Percentiles rank a stretch among this genome's conserved stretches.
These are phyloP conservation scores for Agrochola lychnidis DNA, from an alignment of 2,888 invertebrate genomes.

Conservation along the genomic window DNA sequence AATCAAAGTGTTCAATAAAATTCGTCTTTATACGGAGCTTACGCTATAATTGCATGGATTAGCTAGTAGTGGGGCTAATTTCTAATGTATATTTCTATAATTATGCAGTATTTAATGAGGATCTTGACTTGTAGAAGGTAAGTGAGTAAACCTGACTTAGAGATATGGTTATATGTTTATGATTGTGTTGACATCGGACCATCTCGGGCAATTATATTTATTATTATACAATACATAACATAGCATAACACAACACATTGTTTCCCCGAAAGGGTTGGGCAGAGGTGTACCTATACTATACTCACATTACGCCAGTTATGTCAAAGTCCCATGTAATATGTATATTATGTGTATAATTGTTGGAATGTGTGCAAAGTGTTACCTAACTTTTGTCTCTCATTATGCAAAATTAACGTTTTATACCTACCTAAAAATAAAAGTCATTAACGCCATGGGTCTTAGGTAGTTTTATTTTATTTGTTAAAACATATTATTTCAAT, in stretches of 20 bases:
- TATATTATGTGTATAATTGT: slow-evolving; percentile 6
- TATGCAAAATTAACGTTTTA: not conserved
- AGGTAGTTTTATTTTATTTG: not conserved
- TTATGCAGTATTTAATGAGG: slow-evolving; percentile 54
- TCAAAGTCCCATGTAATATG: too few relatives aligned
- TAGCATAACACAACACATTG: too few relatives aligned
- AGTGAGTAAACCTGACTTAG: slow-evolving; percentile 45
- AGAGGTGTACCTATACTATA: too few relatives aligned
- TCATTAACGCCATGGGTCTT: not conserved
- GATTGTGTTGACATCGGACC: slow-evolving; percentile 27
- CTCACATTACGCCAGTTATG: too few relatives aligned
- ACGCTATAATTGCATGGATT: slow-evolving; percentile 29
- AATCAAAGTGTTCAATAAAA: slow-evolving; percentile 36
- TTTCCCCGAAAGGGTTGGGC: too few relatives aligned
- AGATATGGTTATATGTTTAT: slow-evolving; percentile 34
- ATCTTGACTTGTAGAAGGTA: slow-evolving; percentile 63
- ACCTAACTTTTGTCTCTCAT: not conserved
- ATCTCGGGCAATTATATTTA: slow-evolving; percentile 20
- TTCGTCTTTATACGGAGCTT: slow-evolving; percentile 32
- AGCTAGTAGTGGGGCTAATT: slow-evolving; percentile 57
- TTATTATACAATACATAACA: slow-evolving; percentile 17
- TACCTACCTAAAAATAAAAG: not conserved
- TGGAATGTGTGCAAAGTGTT: not conserved
- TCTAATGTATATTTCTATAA: slow-evolving; percentile 53
- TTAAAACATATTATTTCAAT: too few relatives aligned